Conservation (phyloP, 2,888 invertebrate species). For the Callinectes sapidus region DNA sequence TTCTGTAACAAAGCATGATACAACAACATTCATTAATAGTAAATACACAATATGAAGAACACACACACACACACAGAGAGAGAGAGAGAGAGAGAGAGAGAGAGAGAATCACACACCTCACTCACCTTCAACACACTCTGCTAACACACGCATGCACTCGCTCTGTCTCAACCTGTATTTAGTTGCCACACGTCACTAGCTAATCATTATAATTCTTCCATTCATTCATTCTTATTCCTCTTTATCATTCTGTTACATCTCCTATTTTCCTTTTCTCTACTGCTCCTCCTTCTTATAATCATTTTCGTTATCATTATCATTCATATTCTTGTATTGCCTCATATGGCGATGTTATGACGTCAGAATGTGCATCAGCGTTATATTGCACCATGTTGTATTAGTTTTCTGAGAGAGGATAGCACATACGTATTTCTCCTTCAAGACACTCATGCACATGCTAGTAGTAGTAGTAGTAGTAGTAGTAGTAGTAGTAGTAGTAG, state of each 20-base stretch:
- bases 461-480: no score
- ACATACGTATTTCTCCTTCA: not conserved
- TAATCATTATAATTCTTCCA: not conserved
- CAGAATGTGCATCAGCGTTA: not conserved
- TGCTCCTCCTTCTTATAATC: not conserved
- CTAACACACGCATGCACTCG: not conserved
- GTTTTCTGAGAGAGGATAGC: not conserved
- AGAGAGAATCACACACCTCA: not conserved
- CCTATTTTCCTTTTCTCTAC: not conserved
- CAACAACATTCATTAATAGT: not conserved
- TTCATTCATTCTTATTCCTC: not conserved
- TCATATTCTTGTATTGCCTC: not conserved
- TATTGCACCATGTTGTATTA: not conserved
- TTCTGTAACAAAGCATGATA: not conserved
- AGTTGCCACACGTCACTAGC: not conserved
- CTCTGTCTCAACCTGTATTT: not conserved
- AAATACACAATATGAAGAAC: not conserved
- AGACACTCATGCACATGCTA: not conserved
- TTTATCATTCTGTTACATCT: not conserved
- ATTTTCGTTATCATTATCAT: not conserved
- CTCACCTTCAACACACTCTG: not conserved
- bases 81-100: slow-evolving; percentile 31
- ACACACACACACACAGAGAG: not conserved
- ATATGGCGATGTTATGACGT: not conserved
- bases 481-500: no score